phyloP scores from a whole-genome alignment of 2,888 invertebrate genomes.

The Cordilura impudica region DNA sequence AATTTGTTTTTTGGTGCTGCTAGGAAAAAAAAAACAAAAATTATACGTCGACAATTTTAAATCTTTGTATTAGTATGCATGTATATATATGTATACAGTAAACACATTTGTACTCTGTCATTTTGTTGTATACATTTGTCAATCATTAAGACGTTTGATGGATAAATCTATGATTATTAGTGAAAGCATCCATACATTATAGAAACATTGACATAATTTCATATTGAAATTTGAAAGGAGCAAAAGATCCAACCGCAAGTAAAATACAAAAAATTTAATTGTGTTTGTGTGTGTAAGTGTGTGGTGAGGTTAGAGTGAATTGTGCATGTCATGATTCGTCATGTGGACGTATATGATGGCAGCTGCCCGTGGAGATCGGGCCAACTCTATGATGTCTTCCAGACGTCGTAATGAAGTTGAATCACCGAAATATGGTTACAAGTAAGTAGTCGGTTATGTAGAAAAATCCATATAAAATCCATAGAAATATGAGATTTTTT shows the following conservation, averaged over 20 bases:
- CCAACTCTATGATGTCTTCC: slow-evolving; percentile 77
- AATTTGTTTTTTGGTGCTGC: background rate
- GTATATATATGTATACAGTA: background rate
- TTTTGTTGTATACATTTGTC: slow-evolving; percentile 8
- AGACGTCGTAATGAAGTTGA: slow-evolving; percentile 76
- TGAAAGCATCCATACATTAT: background rate
- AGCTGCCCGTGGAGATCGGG: slow-evolving; percentile 83
- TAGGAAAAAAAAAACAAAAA: background rate
- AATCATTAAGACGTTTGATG: slow-evolving; percentile 18
- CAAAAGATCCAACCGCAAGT: background rate
- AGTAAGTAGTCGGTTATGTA: slow-evolving; percentile 70
- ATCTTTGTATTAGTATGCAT: background rate
- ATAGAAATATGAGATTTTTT: too few species aligned
- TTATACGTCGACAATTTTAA: background rate
- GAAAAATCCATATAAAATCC: too few species aligned
- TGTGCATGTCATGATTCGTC: slow-evolving; percentile 75
- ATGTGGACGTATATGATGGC: slow-evolving; percentile 88
- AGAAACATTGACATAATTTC: background rate
- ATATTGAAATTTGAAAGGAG: background rate
- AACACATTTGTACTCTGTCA: background rate
- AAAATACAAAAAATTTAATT: background rate
- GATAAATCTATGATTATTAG: slow-evolving; percentile 23
- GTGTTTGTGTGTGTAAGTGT: background rate
- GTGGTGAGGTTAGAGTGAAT: background rate
- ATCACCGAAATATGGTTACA: slow-evolving; percentile 77